Percentiles rank a stretch among this genome's conserved stretches.
Conservation (phyloP, 1,140 invertebrate species). For the Solenopsis invicta region DNA sequence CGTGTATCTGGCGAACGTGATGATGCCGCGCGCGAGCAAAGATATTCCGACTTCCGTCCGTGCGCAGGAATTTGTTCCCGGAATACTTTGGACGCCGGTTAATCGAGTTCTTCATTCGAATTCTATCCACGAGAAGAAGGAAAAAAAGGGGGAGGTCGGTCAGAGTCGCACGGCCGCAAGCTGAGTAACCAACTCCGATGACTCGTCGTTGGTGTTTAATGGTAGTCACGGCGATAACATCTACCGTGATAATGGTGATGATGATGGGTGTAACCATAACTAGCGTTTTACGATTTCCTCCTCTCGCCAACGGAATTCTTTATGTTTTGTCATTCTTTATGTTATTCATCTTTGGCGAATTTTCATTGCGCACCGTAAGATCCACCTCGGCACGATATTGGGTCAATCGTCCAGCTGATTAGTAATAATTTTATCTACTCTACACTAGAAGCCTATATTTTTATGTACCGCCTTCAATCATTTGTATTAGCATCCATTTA, state of each 20-base stretch:
- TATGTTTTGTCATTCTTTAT: neutral
- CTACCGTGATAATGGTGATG: constrained; percentile 8
- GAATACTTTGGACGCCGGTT: constrained; percentile 32
- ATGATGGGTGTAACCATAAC: constrained; percentile 9
- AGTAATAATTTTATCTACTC: neutral
- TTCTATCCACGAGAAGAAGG: constrained; percentile 29
- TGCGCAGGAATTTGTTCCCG: constrained; percentile 52
- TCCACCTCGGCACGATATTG: neutral
- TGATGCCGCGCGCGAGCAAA: constrained; percentile 13
- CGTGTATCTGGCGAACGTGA: constrained; percentile 40
- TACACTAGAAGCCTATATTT: neutral
- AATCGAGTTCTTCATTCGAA: constrained; percentile 45
- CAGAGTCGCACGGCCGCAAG: constrained; percentile 22
- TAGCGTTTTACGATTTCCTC: constrained; percentile 8
- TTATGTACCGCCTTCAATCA: neutral
- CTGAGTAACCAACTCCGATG: constrained; percentile 48
- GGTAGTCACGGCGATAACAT: constrained; percentile 31
- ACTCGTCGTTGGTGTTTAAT: constrained; percentile 42
- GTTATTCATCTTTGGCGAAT: neutral
- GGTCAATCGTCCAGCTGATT: neutral
- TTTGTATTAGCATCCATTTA: neutral
- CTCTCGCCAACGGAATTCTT: neutral
- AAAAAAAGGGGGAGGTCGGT: constrained; percentile 22
- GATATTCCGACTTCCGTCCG: constrained; percentile 46
- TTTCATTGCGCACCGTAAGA: neutral